Base-by-base conservation (phyloP, 1,140 invertebrate genomes). In the Philaenus spumarius region DNA sequence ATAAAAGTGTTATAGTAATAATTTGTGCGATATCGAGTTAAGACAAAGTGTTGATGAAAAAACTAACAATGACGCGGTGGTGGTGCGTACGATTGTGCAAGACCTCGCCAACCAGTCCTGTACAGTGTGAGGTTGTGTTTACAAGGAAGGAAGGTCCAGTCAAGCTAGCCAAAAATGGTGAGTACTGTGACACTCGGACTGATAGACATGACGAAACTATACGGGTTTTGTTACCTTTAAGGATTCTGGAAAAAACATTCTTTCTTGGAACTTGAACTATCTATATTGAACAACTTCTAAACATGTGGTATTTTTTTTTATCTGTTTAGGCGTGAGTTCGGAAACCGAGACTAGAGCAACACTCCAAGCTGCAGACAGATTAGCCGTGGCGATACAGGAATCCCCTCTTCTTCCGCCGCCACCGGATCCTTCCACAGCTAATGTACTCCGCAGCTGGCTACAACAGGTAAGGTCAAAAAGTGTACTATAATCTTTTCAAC, bases 341-440 rank as follows among this genome's bases (percentile, higher is more conserved):
- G 59, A 30, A 48, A 58, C 30, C 14, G 50, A 53, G n/a, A 53
- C 50, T 7, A 23, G 47, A 47, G 45, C 45, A 17, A 20, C 54
- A 14, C 30, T 57, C 30, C 55, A 58, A 50, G 64, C 60, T 23
- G 59, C 61, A 2, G 64, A 62, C 35, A 55, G 60, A 30, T 53
- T 65, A 23, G 59, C 62, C 11, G 56, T 52, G 35, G 52, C 58
- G 15, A 52, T 65, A 17, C 54, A 62, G 42, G 59, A 60, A 42
- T 48, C 60, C 14, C 61, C 64, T 23, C 55, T 59, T 20, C 59
- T 64, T 11, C 64, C 64, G 1, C 64, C 64, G 3, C 64, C 64
- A 30, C 64, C 64, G 1, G 64, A 62, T 24, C 64, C 64, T 15
- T 35, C 48, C 22, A 61, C 59, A 7, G 64, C 64, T 14, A 59